Evolutionary conservation across 2,888 invertebrate genomes (phyloP).

Genomic region (Drosophila falleni): DNA sequence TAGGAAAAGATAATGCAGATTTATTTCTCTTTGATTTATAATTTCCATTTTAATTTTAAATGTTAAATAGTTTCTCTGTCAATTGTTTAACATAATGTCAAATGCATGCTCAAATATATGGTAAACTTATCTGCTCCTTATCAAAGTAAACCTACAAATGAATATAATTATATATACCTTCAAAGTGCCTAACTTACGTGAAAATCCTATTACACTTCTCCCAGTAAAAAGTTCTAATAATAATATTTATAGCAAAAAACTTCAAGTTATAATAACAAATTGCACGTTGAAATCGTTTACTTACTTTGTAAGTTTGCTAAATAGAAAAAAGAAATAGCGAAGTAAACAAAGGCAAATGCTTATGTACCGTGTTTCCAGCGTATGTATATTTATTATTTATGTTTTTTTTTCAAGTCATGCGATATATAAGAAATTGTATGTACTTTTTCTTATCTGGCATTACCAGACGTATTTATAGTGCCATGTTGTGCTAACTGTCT

Average conservation of each 20-base stretch:
- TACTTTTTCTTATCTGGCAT: constrained; percentile 35
- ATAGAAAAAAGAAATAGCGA: background rate
- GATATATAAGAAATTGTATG: constrained; percentile 14
- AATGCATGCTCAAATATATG: background rate
- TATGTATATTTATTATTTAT: constrained; percentile 21
- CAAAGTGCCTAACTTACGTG: background rate
- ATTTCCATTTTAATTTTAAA: background rate
- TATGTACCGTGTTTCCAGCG: background rate
- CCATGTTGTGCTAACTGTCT: constrained; percentile 36
- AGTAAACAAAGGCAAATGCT: constrained; percentile 36
- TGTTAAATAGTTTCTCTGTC: too few relatives aligned
- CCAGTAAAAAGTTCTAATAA: constrained; percentile 2
- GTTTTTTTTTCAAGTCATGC: constrained; percentile 27
- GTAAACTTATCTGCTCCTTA: background rate
- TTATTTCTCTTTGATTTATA: background rate
- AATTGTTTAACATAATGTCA: too few relatives aligned
- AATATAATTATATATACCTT: background rate
- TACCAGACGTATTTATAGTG: constrained; percentile 49
- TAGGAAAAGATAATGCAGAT: too few relatives aligned
- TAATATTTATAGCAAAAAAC: constrained; percentile 12
- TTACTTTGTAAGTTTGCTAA: constrained; percentile 32
- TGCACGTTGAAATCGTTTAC: constrained; percentile 6
- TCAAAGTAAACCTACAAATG: background rate
- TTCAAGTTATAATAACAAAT: constrained; percentile 13
- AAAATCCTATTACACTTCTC: background rate